Conservation (phyloP, 2,113 vertebrate genomes). For the Gnathonemus echidnorhynchus region DNA sequence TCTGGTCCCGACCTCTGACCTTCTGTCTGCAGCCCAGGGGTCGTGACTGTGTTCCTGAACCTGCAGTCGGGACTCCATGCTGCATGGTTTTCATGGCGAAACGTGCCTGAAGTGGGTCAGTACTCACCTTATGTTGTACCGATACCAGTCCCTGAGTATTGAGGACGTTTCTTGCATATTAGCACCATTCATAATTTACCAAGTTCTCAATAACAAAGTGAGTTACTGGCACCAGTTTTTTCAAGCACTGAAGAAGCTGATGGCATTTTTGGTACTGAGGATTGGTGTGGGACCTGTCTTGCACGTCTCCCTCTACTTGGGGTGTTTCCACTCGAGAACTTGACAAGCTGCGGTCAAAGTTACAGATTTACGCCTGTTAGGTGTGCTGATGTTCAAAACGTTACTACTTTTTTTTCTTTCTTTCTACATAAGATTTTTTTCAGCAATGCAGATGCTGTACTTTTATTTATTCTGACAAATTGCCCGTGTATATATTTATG, state of each 20-base stretch:
- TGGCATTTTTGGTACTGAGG: not conserved
- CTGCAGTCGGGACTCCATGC: not conserved
- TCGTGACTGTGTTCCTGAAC: not conserved
- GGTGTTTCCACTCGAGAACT: not conserved
- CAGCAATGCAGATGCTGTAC: not conserved
- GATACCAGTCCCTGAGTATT: not conserved
- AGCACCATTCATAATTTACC: not conserved
- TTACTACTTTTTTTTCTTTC: not conserved
- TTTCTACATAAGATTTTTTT: not conserved
- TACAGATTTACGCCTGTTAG: not conserved
- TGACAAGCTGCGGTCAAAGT: not conserved
- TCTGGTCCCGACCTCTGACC: not conserved
- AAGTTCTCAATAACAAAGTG: not conserved
- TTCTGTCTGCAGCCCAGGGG: not conserved
- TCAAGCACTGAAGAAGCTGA: not conserved
- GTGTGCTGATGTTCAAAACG: not conserved
- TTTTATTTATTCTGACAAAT: not conserved
- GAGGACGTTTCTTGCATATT: not conserved
- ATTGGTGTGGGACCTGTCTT: not conserved
- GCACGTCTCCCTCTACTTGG: too few species aligned
- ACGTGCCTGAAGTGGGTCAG: not conserved
- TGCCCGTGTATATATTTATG: not conserved
- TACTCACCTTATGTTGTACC: not conserved
- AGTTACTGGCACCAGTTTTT: not conserved
- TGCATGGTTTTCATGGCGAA: not conserved